Percentiles rank a stretch among this genome's conserved stretches.
phyloP scores from a whole-genome alignment of 2,888 invertebrate species.

The Nemotelus nigrinus region DNA sequence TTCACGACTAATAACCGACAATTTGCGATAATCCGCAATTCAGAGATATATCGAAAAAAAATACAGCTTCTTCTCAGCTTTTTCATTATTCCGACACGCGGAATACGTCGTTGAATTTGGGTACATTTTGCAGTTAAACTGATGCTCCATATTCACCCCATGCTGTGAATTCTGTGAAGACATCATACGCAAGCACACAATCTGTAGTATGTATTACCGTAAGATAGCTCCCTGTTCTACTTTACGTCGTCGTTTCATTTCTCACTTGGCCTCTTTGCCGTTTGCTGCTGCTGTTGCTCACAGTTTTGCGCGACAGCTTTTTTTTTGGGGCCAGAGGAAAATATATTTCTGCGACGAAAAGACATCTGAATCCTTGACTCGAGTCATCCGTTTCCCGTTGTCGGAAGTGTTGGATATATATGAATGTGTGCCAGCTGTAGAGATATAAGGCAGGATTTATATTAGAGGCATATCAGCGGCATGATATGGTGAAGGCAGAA shows the following conservation, averaged over 20 bases:
- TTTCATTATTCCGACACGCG: conserved; percentile 12
- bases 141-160: conserved; percentile 5
- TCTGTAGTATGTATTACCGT: neutral
- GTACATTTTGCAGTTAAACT: neutral
- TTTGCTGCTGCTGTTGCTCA: too few relatives aligned
- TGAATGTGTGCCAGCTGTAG: too few relatives aligned
- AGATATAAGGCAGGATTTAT: too few relatives aligned
- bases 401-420: conserved; percentile 19
- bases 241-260: neutral
- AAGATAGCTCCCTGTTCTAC: neutral
- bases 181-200: neutral
- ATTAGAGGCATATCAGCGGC: too few relatives aligned
- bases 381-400: conserved; percentile 7
- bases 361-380: conserved; percentile 19
- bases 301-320: neutral
- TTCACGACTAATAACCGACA: conserved; percentile 37
- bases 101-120: too few relatives aligned
- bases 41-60: conserved; percentile 24
- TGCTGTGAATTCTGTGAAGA: neutral
- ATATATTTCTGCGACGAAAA: conserved; percentile 12
- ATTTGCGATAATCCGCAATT: conserved; percentile 39
- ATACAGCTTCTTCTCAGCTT: conserved; percentile 16
- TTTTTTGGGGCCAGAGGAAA: conserved; percentile 8
- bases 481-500: too few relatives aligned
- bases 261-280: conserved; percentile 11